These are phyloP conservation scores for Poliocrania exsul DNA, from an alignment of 2,797 vertebrate genomes.

Conservation along the genomic window DNA sequence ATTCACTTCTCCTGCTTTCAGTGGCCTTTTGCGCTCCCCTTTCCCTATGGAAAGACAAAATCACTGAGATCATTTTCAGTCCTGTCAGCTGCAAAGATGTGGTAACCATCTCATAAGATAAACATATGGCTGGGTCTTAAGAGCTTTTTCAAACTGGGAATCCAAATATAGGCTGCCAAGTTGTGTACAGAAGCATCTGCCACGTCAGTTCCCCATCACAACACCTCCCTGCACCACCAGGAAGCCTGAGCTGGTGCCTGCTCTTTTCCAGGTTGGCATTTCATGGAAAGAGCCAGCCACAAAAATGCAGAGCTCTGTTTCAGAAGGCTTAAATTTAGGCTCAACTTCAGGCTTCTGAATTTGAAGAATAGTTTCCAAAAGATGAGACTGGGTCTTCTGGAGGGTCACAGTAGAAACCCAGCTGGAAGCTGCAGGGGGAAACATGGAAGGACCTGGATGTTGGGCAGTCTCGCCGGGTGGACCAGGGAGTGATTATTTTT, in stretches of 20 bases:
- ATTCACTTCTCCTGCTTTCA: neutral
- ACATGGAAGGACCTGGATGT: fast-evolving
- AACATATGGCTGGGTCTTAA: constrained; percentile 22
- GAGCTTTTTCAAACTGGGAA: neutral
- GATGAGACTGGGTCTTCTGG: neutral
- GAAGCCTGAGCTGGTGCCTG: neutral
- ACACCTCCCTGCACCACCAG: neutral
- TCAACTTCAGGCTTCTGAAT: neutral
- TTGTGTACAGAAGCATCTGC: constrained; percentile 14
- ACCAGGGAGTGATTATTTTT: neutral
- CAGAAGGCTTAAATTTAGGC: neutral
- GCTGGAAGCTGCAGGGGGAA: neutral
- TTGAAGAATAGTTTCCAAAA: neutral
- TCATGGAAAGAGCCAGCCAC: neutral
- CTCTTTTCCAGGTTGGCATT: neutral
- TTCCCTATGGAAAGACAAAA: constrained; percentile 6
- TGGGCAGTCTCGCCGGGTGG: neutral
- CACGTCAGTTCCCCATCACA: neutral
- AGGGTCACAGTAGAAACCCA: neutral
- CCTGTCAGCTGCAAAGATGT: neutral
- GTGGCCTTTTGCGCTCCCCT: neutral
- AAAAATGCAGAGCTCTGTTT: neutral
- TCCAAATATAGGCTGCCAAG: neutral
- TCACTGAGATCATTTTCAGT: neutral
- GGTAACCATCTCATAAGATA: neutral